Evolutionary conservation across 2,797 vertebrate genomes (phyloP), one percentile per base, ranked within the genome.

Genomic region (Artibeus jamaicensis): DNA sequence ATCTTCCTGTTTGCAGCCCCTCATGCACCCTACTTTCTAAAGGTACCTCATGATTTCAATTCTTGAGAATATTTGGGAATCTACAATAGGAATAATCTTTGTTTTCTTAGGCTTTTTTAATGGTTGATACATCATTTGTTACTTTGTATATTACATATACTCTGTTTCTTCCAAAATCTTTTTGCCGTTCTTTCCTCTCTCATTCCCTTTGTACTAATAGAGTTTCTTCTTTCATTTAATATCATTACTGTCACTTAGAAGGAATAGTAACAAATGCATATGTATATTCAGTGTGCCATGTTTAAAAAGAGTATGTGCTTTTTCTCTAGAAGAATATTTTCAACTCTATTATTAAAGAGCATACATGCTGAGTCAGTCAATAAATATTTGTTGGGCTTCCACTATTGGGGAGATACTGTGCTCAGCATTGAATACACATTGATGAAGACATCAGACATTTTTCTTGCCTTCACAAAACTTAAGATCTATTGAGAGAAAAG

Each of bases 321-420:
- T 93, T 57, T 39, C 78, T 50, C 50, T 79, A 42, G 42, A 79
- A 50, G 65, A 81, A 73, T 42, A 73, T 71, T 92, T 79, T 50
- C 11, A 19, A 93, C 15, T 2, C 50, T 93, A 24, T 73, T 50
- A 86, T 71, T 86, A 79, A 50, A 34, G 46, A 55, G 6, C 67
- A 57, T 67, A n/a, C 24, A 55, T 67, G 11, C 55, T 93, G 50
- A 83, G 32, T 32, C 59, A 57, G 57, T 77, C 34, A 84, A 10
- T 77, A 94, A 89, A 77, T 94, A 94, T 76, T 68, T 57, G 32
- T 68, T 59, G 39, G 68, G 68, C 39, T 77, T 84, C n/a, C 48
- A 84, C 3, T 76, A 48, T 59, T 19, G 84, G 32, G 14, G 26
- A 89, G 19, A 55, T 67, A 46, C 57, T 19, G 5, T 57, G 39